Evolutionary conservation across 2,113 vertebrate genomes (phyloP).

Genomic region (Acrocephalus kingi): DNA sequence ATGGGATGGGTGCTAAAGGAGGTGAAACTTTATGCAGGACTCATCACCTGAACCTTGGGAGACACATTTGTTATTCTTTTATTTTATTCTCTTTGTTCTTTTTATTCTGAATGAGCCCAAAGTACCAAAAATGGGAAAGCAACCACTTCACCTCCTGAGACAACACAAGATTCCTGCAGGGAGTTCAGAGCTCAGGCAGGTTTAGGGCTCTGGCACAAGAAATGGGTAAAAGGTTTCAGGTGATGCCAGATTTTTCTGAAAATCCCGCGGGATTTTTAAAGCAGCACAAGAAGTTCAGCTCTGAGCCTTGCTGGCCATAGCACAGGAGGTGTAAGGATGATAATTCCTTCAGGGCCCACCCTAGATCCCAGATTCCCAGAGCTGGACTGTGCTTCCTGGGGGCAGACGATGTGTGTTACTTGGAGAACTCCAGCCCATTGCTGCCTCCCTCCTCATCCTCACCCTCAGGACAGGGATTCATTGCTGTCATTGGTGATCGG

Average conservation of each 20-base stretch:
- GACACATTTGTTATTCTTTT: background rate
- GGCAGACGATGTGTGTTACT: background rate
- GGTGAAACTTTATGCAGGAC: background rate
- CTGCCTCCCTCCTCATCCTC: background rate
- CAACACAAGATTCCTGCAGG: background rate
- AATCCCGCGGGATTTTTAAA: background rate
- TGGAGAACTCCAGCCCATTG: background rate
- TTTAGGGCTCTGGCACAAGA: background rate
- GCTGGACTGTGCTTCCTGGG: background rate
- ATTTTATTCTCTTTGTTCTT: background rate
- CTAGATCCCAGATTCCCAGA: background rate
- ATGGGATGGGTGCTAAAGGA: background rate
- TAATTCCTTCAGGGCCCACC: background rate
- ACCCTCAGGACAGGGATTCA: background rate
- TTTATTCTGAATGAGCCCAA: background rate
- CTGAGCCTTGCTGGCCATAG: background rate
- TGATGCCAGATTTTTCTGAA: background rate
- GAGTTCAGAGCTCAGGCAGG: background rate
- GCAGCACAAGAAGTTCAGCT: background rate
- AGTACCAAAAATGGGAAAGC: background rate
- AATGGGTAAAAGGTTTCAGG: background rate
- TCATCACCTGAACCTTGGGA: background rate
- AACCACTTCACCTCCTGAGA: background rate
- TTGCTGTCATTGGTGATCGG: no score
- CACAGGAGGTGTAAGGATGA: background rate